Base-by-base conservation (phyloP, 2,797 vertebrate genomes). In the Neopelma chrysocephalum region DNA sequence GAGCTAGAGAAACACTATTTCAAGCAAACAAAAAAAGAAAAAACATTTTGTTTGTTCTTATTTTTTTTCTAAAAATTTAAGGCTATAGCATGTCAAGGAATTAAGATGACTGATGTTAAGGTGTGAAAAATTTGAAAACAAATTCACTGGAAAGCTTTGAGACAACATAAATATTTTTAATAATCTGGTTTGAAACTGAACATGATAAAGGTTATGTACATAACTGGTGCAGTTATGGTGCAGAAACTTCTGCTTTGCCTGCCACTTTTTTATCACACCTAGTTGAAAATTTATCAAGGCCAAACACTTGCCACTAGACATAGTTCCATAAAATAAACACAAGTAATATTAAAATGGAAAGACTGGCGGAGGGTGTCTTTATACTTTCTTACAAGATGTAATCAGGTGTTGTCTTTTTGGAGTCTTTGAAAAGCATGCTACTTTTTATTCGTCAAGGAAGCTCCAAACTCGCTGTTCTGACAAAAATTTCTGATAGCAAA, bases 401-500 rank as follows among this genome's bases (percentile, higher is more conserved):
- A 60, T 69, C 19, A 6, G 18, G 15, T 45, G 29, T 18, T 90
- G 43, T 54, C 19, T 58, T 86, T 83, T 61, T 48, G 43, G 22
- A 47, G 27, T 76, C 32, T 84, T 61, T 79, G 66, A 40, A 62
- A 89, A 60, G 4, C 1, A 0, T 58, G 47, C 18, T 90, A 5
- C 29, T 45, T 73, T 54, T 71, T 78, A 3, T 36, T 92, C 23
- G 25, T 77, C 32, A 50, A 42, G 57, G 64, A 60, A 75, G 20
- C 34, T 82, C 34, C 23, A 62, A 26, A 86, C 9, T 51, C 4
- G 0, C 32, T 5, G 2, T 9, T 91, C 42, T 61, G 76, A 61
- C 69, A 91, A 61, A 89, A 78, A 51, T 73, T 80, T 92, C 54
- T 87, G 76, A 51, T 92, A 87, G 82, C 47, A 89, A 94, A 42